Evolutionary conservation across 2,888 invertebrate species (phyloP), one percentile per base, ranked within the genome.

Genomic region (Aethes cnicana): DNA sequence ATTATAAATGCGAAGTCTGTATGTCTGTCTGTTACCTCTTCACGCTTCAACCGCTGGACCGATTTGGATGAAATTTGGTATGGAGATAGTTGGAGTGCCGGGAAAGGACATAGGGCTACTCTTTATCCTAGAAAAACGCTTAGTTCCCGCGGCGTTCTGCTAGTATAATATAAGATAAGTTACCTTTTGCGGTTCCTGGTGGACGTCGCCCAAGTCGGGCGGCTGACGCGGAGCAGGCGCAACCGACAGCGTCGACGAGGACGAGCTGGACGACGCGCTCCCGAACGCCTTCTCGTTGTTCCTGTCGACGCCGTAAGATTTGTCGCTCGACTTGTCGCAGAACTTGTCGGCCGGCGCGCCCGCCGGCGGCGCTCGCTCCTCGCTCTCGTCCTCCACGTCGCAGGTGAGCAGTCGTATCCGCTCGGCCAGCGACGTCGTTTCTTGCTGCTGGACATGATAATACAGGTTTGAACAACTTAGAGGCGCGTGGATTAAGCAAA

Each of bases 351-450:
- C 81, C 62, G 66, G 93, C 62, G 93, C 93, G 0, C 93, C 94
- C 0, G 94, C 92, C 0, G 94, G 94, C 55, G 94, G 93, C 0
- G 92, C 90, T 3, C 91, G 86, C 47, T 79, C 84, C 8, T 90
- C 90, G 0, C 79, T 74, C 3, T 92, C 92, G 36, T 95, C 95
- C 55, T 96, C 96, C 26, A 95, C 94, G 74, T 96, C 95, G 71
- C 96, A 96, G 1, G 97, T 97, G 39, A 97, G 84, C 70, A 95
- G 94, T 36, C 95, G 93, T 59, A 97, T 96, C 56, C 96, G 92
- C 69, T 97, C 97, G 49, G 96, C 95, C 26, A 97, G 85, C 0
- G 96, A 95, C 44, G 95, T 93, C 61, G 95, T 95, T 65, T 91
- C 91, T 72, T 93, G 83, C 79, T 77, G 61, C 16, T 33, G 14